Evolutionary conservation across 2,797 vertebrate species (phyloP).

Genomic region (Sparus aurata): DNA sequence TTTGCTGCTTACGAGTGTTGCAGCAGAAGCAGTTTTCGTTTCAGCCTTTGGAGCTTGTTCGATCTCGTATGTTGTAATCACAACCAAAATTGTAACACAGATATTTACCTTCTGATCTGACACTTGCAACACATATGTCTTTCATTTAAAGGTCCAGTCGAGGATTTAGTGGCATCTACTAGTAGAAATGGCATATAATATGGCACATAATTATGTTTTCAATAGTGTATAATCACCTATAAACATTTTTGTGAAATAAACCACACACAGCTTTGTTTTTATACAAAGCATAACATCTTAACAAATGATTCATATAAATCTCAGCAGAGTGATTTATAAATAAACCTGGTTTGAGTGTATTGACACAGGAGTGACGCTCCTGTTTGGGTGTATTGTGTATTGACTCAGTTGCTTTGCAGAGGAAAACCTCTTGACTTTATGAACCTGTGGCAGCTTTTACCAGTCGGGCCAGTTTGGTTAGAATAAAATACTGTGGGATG

Average conservation of each 20-base stretch:
- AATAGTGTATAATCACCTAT: no score
- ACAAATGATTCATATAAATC: neutral
- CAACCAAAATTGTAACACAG: neutral
- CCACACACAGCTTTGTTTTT: no score
- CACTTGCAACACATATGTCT: neutral
- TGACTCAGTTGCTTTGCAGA: conserved; percentile 3
- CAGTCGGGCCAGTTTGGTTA: neutral
- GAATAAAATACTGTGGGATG: conserved; percentile 43
- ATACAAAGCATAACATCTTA: neutral
- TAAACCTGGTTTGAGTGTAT: neutral
- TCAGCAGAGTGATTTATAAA: neutral
- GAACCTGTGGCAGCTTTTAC: conserved; percentile 29
- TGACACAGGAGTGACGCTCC: neutral
- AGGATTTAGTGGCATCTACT: no score
- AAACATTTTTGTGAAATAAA: no score
- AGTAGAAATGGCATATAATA: no score
- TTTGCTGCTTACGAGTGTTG: conserved; percentile 3
- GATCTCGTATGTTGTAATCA: conserved; percentile 3
- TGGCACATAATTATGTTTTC: no score
- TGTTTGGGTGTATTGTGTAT: neutral
- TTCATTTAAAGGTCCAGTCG: neutral
- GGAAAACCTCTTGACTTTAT: conserved; percentile 11
- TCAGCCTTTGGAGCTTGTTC: conserved; percentile 7
- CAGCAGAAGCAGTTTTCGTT: conserved; percentile 20
- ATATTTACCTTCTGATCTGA: neutral